A percentile compares a stretch with the other conserved stretches of the same genome.
Evolutionary conservation across 2,888 invertebrate species (phyloP).

Genomic region (Nymphalis c-album): DNA sequence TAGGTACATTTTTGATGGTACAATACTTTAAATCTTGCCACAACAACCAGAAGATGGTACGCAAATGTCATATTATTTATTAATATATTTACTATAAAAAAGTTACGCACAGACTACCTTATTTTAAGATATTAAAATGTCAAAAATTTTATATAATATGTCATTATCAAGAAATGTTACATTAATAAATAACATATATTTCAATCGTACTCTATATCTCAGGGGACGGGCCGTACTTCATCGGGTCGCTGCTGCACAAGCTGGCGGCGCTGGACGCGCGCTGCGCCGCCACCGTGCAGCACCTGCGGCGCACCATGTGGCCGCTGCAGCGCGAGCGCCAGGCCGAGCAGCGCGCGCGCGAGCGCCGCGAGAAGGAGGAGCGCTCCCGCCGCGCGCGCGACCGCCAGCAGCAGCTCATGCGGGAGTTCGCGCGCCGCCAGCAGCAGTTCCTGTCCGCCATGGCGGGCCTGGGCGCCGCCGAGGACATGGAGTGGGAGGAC

Average conservation of each 20-base stretch:
- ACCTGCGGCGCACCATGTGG: conserved; percentile 88
- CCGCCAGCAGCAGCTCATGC: conserved; percentile 95
- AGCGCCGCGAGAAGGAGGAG: conserved; percentile 89
- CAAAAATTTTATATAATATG: too few relatives aligned
- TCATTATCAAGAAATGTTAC: too few relatives aligned
- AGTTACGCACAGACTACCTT: too few relatives aligned
- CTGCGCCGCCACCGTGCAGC: conserved; percentile 86
- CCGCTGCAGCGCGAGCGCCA: conserved; percentile 90
- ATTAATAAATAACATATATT: too few relatives aligned
- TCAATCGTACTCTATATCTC: conserved; percentile 1
- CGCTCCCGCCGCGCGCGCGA: conserved; percentile 92
- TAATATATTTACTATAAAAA: too few relatives aligned
- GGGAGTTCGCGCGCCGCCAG: conserved; percentile 94
- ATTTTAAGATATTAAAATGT: too few relatives aligned
- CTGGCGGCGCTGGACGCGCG: conserved; percentile 86
- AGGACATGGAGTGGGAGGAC: conserved; percentile 87
- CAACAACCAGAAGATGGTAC: too few relatives aligned
- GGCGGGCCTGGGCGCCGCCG: conserved; percentile 89
- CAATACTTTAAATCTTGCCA: too few relatives aligned
- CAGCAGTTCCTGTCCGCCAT: conserved; percentile 95
- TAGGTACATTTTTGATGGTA: too few relatives aligned
- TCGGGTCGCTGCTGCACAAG: conserved; percentile 89
- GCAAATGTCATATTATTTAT: too few relatives aligned
- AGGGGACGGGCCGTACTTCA: conserved; percentile 95
- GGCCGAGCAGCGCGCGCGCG: conserved; percentile 86